These are phyloP conservation scores for Calyptomena viridis DNA, from an alignment of 2,113 vertebrate species.

Conservation along the genomic window DNA sequence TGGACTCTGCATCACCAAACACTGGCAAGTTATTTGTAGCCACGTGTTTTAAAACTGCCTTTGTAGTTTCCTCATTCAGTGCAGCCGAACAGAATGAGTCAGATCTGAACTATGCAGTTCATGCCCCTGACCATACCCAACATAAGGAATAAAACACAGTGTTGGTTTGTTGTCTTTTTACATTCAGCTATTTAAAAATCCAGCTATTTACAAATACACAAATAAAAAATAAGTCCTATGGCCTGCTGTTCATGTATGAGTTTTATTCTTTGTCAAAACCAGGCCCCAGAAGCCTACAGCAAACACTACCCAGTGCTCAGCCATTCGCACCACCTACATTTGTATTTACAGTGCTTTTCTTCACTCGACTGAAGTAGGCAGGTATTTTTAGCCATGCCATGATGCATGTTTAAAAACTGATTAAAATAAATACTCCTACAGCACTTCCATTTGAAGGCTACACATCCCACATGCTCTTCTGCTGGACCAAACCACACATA, in stretches of 20 bases:
- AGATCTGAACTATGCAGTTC: not conserved
- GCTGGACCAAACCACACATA: not conserved
- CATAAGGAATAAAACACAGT: not conserved
- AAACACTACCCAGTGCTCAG: not conserved
- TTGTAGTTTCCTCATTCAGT: not conserved
- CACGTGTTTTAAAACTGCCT: slow-evolving; percentile 40
- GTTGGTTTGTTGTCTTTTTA: not conserved
- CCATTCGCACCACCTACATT: not conserved
- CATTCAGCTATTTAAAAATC: not conserved
- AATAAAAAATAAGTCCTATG: not conserved
- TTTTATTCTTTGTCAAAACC: not conserved
- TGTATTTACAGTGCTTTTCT: not conserved
- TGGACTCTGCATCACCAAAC: not conserved
- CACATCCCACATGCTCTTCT: not conserved
- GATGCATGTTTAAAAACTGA: slow-evolving; percentile 19
- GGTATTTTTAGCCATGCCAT: slow-evolving; percentile 39
- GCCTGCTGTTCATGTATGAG: not conserved
- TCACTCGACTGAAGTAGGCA: not conserved
- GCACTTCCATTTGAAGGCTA: slow-evolving; percentile 41
- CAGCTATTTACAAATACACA: not conserved
- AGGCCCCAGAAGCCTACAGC: not conserved
- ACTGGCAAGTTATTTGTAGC: slow-evolving; percentile 19
- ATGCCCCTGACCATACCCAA: not conserved
- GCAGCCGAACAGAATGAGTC: not conserved
- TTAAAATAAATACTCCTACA: slow-evolving; percentile 54